Percentiles rank a stretch among this genome's conserved stretches.
Conservation (phyloP, 2,888 invertebrate genomes). For the Pimpla rufipes region DNA sequence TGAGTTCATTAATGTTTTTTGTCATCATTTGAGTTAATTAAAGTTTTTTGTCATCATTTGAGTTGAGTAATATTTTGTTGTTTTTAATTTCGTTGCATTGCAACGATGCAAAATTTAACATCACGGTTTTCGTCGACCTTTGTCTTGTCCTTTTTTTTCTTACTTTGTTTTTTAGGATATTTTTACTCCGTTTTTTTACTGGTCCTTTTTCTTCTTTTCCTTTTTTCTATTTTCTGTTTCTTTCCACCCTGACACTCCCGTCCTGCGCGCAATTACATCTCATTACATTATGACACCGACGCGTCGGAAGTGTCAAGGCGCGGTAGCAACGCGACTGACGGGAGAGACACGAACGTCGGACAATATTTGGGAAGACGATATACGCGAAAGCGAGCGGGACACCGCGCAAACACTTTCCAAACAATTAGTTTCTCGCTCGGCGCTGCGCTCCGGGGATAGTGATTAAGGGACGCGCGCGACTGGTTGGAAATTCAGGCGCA, state of each 20-base stretch:
- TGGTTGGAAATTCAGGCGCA: neutral
- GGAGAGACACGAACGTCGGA: conserved; percentile 8
- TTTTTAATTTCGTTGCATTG: too few relatives aligned
- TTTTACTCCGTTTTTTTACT: too few relatives aligned
- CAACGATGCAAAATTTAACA: too few relatives aligned
- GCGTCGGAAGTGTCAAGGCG: conserved; percentile 23
- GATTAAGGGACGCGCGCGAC: neutral
- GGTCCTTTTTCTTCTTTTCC: too few relatives aligned
- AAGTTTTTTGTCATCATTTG: too few relatives aligned
- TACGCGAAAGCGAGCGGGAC: neutral
- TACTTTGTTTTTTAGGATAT: too few relatives aligned
- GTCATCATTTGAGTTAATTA: too few relatives aligned
- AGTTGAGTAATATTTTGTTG: too few relatives aligned
- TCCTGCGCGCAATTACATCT: neutral
- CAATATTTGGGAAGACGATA: conserved; percentile 32
- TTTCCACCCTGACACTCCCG: neutral
- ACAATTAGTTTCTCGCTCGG: neutral
- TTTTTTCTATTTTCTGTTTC: too few relatives aligned
- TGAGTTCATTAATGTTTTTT: too few relatives aligned
- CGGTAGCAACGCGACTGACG: neutral
- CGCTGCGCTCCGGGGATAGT: neutral
- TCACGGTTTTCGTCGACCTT: too few relatives aligned
- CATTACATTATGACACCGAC: conserved; percentile 21
- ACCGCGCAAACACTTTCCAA: neutral
- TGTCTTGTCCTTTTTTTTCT: too few relatives aligned